Evolutionary conservation across 2,888 invertebrate genomes (phyloP), one percentile per base, ranked within the genome.

Genomic region (Phengaris alcon): DNA sequence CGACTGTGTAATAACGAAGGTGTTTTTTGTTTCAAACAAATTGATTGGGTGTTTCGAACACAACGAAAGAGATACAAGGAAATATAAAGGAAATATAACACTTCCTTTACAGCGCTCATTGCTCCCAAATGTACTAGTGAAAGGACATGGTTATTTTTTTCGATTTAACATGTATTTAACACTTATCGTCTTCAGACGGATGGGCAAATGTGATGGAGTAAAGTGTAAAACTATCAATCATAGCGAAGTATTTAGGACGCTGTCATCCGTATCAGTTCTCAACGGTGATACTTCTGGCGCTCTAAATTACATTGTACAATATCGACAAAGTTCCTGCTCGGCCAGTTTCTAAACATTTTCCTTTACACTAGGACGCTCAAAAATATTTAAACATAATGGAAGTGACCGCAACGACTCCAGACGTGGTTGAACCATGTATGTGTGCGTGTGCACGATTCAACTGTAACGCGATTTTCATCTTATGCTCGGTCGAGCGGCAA

Each of bases 1-100:
- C 76, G 73, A 76, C 54, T 57, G 75, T 77, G 76, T 73, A 74
- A 76, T 73, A 74, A 35, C 75, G 59, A 68, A 72, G 64, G 75
- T 54, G 73, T 54, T 51, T 75, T 46, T 46, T 64, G 73, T 46
- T 35, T 64, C 74, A 68, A 73, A 73, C 55, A 73, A 68, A 55
- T 69, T 75, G 48, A 55, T 48, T 75, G 70, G 54, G 35, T 12
- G 75, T 52, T 55, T 75, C 15, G 54, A 55, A 54, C 52, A 15
- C 48, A 55, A 48, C 69, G 22, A 57, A 68, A 51, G 52, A 12
- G 35, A 64, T 48, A 48, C 15, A 15, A n/a, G 8, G 8, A 52
- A 51, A 70, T 72, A 35, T 22, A 52, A 51, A 35, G 52, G 35
- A 72, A 72, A 72, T 52, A 35, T 72, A 22, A 13, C 35, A 22